phyloP scores from a whole-genome alignment of 2,797 vertebrate genomes.

The Distichodus sexfasciatus region DNA sequence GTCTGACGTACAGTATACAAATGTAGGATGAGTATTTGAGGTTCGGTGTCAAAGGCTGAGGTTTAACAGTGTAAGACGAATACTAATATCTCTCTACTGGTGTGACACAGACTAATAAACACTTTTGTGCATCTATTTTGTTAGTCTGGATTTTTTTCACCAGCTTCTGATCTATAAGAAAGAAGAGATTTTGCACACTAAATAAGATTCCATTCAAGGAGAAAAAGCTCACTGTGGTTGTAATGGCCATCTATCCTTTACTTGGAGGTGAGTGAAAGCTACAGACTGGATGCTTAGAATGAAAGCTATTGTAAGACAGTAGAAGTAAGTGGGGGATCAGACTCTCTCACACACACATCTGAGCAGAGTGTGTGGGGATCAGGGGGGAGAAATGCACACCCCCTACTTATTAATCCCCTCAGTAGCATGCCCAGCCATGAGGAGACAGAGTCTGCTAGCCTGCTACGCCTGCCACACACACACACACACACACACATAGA shows the following conservation, averaged over 20 bases:
- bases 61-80: not conserved
- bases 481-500: not conserved
- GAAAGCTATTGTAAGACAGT: constrained; percentile 48
- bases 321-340: constrained; percentile 30
- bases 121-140: not conserved
- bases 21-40: constrained; percentile 9
- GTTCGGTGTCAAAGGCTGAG: not conserved
- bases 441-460: constrained; percentile 39
- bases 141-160: not conserved
- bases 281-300: constrained; percentile 43
- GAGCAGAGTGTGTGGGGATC: constrained; percentile 39
- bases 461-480: constrained; percentile 12
- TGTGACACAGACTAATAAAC: too few species aligned
- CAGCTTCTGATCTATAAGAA: too few species aligned
- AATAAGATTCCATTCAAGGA: too few species aligned
- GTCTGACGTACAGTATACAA: constrained; percentile 6
- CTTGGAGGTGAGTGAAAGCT: constrained; percentile 46
- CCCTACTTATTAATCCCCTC: constrained; percentile 47
- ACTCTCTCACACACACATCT: constrained; percentile 20
- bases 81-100: too few species aligned
- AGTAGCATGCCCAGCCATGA: constrained; percentile 33
- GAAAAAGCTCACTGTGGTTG: too few species aligned
- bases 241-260: too few species aligned
- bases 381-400: constrained; percentile 38
- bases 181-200: too few species aligned